Base-by-base conservation (phyloP, 1,140 invertebrate species). In the Diachasma alloeum region DNA sequence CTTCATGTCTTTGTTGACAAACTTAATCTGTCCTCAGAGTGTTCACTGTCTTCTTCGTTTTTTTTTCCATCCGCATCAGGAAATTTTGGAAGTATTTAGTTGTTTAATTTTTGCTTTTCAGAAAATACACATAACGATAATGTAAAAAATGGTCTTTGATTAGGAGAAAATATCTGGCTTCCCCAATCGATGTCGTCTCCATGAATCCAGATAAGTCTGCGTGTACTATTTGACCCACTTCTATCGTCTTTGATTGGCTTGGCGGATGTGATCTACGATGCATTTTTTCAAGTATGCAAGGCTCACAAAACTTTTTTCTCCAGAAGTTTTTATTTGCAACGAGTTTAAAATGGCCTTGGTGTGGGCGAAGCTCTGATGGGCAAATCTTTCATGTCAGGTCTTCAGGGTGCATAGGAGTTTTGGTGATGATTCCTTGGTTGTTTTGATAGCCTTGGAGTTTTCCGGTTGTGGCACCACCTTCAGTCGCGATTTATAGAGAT, bases 191-290 rank as follows among this genome's bases (percentile, higher is more conserved):
- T 72, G 69, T 80, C 81, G 82, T 81, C 82, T 86, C 80, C 78
- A 79, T 80, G 6, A 19, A 19, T 71, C 80, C 79, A 80, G 82
- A 82, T 80, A 86, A 81, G 75, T 83, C 82, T 77, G 82, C 84
- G 81, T 86, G 82, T 82, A 84, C 81, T 79, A 80, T 76, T 78
- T 84, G 82, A 80, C 82, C 80, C 66, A 79, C 76, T 69, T 67
- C 78, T 80, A 80, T 81, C 77, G 73, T 56, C 17, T 44, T 17
- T 24, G 68, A 67, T 69, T 81, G 79, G 84, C 84, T 82, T 82
- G 78, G 85, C 75, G 72, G 72, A 70, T 79, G 59, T 39, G 80
- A 79, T 78, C 79, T 80, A 81, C 79, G 81, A 80, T 81, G 70
- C 72, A 72, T 75, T 44, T 77, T 78, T 59, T 72, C 74, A 76